These are phyloP conservation scores for Epinotia ramella DNA, from an alignment of 2,888 invertebrate species.

Conservation along the genomic window DNA sequence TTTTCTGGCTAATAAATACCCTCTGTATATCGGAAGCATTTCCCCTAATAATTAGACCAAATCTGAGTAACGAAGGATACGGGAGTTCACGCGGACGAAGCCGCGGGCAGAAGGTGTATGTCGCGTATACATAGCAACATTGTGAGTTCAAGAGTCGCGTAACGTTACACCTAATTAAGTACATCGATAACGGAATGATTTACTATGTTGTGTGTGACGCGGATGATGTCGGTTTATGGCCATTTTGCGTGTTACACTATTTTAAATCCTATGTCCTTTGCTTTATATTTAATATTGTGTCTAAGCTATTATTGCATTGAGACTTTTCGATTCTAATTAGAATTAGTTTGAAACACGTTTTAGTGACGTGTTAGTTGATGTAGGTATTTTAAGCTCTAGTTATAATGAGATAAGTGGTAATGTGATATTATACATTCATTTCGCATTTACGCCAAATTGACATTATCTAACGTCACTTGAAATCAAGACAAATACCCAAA, in stretches of 20 bases:
- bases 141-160: conserved; percentile 22
- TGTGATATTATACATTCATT: too few relatives aligned
- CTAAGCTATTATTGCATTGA: not conserved
- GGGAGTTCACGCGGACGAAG: not conserved
- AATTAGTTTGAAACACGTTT: conserved; percentile 3
- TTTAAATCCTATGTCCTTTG: not conserved
- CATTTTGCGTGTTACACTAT: not conserved
- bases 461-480: too few relatives aligned
- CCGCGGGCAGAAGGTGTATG: too few relatives aligned
- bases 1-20: too few relatives aligned
- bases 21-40: too few relatives aligned
- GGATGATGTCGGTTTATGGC: conserved; percentile 11
- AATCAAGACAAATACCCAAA: too few relatives aligned
- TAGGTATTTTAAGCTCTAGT: conserved; percentile 7
- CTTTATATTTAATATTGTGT: not conserved
- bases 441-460: too few relatives aligned
- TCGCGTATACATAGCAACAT: not conserved
- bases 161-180: conserved; percentile 6
- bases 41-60: too few relatives aligned
- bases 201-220: conserved; percentile 4
- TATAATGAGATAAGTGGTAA: not conserved
- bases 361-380: conserved; percentile 4
- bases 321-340: not conserved
- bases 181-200: conserved; percentile 26
- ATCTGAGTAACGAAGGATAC: too few relatives aligned